These are phyloP conservation scores for Dolichomitus sp. DNA, from an alignment of 2,888 invertebrate genomes.

Conservation along the genomic window DNA sequence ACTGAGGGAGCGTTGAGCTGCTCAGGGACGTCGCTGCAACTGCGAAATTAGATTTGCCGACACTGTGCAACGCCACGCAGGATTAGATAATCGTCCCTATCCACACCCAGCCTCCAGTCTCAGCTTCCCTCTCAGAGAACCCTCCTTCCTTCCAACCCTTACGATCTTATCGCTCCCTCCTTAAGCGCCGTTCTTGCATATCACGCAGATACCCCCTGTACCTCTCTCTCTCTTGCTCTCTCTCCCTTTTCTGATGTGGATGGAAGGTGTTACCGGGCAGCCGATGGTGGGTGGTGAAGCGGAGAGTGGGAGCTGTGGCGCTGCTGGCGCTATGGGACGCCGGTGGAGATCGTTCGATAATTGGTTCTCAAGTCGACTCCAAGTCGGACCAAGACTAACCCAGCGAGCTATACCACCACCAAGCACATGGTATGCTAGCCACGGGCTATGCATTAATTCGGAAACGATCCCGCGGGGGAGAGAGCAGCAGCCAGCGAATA, in stretches of 20 bases:
- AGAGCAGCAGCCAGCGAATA: constrained; percentile 63
- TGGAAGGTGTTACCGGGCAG: constrained; percentile 14
- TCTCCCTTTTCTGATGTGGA: constrained; percentile 12
- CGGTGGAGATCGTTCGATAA: constrained; percentile 71
- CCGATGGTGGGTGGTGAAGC: constrained; percentile 1
- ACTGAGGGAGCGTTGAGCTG: constrained; percentile 8
- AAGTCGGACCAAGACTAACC: constrained; percentile 33
- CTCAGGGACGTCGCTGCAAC: constrained; percentile 54
- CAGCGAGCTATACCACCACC: not conserved
- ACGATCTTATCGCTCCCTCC: not conserved
- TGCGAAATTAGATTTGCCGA: constrained; percentile 73
- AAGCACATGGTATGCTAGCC: constrained; percentile 68
- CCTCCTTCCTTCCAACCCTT: constrained; percentile 24
- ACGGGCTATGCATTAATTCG: constrained; percentile 78
- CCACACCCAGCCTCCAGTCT: constrained; percentile 45
- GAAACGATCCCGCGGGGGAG: constrained; percentile 73
- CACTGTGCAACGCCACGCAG: constrained; percentile 67
- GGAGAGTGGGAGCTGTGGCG: constrained; percentile 2
- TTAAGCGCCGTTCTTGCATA: constrained; percentile 25
- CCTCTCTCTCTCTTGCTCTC: not conserved
- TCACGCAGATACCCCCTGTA: constrained; percentile 13
- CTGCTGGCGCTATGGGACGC: constrained; percentile 3
- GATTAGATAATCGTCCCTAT: constrained; percentile 71
- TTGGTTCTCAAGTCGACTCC: constrained; percentile 74
- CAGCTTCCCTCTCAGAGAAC: not conserved